Base-by-base conservation (phyloP, 2,113 vertebrate species). In the Lepisosteus osseus region DNA sequence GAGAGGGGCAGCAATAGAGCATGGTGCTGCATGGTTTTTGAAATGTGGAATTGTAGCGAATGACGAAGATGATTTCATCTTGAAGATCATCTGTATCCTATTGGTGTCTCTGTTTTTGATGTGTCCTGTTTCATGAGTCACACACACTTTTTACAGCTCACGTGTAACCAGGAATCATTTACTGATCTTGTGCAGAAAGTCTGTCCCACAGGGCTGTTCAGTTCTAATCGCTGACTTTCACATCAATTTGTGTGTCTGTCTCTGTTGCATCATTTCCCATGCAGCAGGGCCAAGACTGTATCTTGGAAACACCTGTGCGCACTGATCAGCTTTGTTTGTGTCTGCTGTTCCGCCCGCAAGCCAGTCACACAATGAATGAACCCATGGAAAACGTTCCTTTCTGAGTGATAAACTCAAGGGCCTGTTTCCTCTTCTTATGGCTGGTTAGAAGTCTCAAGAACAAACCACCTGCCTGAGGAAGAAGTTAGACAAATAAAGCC, bases 31-130 rank as follows among this genome's bases (percentile, higher is more conserved):
- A 75, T 73, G 82, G 61, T 43, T 64, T 70, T 69, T 80, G 70
- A 72, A 65, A 78, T 74, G 74, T 74, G 61, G 54, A 47, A 59
- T 51, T 4, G 62, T 59, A 65, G 57, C 13, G 43, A 72, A 70
- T 67, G 66, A 67, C 71, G 6, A 8, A 11, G 44, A 73, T 77
- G 76, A 85, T 54, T 69, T 84, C 81, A 82, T 81, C 45, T 7
- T n/a, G 67, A 59, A 67, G 74, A 81, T 82, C 85, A 86, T 87
- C 85, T 88, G 85, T 81, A 74, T 87, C 75, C 79, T 54, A 84
- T 84, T 86, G 82, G 54, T 75, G 55, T 72, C 61, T 71, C 47
- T 51, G 47, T 9, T 73, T 47, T 71, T 62, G 70, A 54, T 61
- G 29, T n/a, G 6, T 62, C 68, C 64, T 43, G 69, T 61, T 77